Evolutionary conservation across 2,888 invertebrate genomes (phyloP).

Genomic region (Dinocampus coccinellae): DNA sequence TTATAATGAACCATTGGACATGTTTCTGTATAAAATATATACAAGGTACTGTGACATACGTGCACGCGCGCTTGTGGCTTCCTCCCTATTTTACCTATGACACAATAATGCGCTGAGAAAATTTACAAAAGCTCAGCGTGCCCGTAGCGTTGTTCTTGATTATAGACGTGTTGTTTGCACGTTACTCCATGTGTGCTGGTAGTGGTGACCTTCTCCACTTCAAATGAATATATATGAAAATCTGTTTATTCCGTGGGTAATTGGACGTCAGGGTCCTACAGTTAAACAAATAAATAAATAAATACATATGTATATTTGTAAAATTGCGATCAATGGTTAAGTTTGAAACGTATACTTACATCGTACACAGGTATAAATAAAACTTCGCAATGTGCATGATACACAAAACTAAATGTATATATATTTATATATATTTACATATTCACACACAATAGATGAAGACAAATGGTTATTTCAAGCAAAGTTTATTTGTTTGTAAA

Average conservation of each 20-base stretch:
- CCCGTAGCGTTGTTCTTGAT: constrained; percentile 46
- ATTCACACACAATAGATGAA: too few species aligned
- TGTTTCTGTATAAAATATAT: not conserved
- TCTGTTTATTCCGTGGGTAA: constrained; percentile 27
- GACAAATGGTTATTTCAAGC: too few species aligned
- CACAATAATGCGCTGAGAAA: constrained; percentile 43
- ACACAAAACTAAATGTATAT: not conserved
- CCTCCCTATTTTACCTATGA: constrained; percentile 1
- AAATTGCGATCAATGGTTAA: constrained; percentile 1
- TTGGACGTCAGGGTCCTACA: not conserved
- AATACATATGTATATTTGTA: not conserved
- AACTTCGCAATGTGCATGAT: not conserved
- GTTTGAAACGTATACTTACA: not conserved
- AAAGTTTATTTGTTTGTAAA: too few species aligned
- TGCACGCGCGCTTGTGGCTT: not conserved
- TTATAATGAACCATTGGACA: not conserved
- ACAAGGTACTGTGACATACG: not conserved
- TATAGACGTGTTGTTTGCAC: constrained; percentile 37
- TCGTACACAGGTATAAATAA: not conserved
- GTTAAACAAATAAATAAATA: not conserved
- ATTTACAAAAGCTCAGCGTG: constrained; percentile 54
- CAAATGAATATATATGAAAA: constrained; percentile 37
- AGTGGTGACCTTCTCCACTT: constrained; percentile 31
- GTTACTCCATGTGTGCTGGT: constrained; percentile 32
- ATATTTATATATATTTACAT: not conserved